Percentiles rank a stretch among this genome's conserved stretches.
These are phyloP conservation scores for Zoanthus sociatus DNA, from an alignment of 92 coral and sea anemone genomes.

Conservation along the genomic window DNA sequence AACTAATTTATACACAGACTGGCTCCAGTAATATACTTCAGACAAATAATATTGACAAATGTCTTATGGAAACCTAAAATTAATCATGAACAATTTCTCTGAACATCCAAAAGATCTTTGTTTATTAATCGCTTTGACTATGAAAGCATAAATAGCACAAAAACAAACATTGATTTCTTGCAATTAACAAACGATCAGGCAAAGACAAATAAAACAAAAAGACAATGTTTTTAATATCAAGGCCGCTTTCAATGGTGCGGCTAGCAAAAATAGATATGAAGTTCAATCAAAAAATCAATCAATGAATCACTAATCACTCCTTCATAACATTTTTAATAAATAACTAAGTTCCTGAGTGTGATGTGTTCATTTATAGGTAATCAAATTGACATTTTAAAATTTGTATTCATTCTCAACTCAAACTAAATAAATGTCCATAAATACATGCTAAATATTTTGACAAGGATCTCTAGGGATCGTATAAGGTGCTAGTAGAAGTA, in stretches of 20 bases:
- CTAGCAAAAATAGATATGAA: neutral
- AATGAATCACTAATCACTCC: neutral
- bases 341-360: too few species aligned
- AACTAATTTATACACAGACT: neutral
- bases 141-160: neutral
- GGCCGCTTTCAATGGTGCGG: neutral
- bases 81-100: neutral
- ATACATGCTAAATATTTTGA: neutral
- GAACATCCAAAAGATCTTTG: neutral
- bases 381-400: neutral
- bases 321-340: too few species aligned
- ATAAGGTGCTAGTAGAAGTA: constrained; percentile 17
- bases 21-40: neutral
- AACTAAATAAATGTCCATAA: neutral
- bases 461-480: neutral
- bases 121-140: constrained; percentile 14
- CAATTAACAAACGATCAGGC: neutral
- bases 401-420: neutral
- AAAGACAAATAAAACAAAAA: neutral
- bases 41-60: constrained; percentile 15
- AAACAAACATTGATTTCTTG: neutral
- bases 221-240: neutral
- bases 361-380: neutral
- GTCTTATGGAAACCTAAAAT: neutral
- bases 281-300: neutral